Percentiles rank a stretch among this genome's conserved stretches.
Conservation (phyloP, 2,113 vertebrate genomes). For the Collichthys lucidus region DNA sequence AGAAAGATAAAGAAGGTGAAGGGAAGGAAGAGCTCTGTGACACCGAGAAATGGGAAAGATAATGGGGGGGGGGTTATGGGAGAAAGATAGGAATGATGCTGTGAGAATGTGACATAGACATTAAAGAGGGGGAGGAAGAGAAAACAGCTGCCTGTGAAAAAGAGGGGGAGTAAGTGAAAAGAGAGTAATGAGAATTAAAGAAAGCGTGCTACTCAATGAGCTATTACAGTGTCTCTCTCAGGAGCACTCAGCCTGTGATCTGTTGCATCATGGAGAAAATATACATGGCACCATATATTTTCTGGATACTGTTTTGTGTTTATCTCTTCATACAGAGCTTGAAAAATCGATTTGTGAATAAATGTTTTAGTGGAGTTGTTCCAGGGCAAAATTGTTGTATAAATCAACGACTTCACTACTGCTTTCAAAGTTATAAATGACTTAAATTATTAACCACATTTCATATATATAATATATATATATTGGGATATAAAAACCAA, state of each 20-base stretch:
- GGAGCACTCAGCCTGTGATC: background rate
- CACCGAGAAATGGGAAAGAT: constrained; percentile 1
- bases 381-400: too few relatives aligned
- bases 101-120: constrained; percentile 52
- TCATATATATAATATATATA: too few relatives aligned
- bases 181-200: constrained; percentile 25
- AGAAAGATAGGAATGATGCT: constrained; percentile 33
- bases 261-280: background rate
- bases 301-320: background rate
- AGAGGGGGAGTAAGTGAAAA: constrained; percentile 1
- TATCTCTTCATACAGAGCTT: background rate
- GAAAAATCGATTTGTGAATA: background rate
- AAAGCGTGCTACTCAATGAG: constrained; percentile 5
- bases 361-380: too few relatives aligned
- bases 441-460: background rate
- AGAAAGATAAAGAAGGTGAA: constrained; percentile 7
- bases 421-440: background rate
- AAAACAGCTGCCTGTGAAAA: constrained; percentile 12
- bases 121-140: constrained; percentile 38
- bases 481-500: too few relatives aligned
- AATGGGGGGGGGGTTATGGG: constrained; percentile 25
- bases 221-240: constrained; percentile 5
- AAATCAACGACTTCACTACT: background rate
- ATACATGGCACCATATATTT: background rate
- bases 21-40: constrained; percentile 4